Conservation (phyloP, 2,113 vertebrate species). For the Marcusenius ussheri region DNA sequence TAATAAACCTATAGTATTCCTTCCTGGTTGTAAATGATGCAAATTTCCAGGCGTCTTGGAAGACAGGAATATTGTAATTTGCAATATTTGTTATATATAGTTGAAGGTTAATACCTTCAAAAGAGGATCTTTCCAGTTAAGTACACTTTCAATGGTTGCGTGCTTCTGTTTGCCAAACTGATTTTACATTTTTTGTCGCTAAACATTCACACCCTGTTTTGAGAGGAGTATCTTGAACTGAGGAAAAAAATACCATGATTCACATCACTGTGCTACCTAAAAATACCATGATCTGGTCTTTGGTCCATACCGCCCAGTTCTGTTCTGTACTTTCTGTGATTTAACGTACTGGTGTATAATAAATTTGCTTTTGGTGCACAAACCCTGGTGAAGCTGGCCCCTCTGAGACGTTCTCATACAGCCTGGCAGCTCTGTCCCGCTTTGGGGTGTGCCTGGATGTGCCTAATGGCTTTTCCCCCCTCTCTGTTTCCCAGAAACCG, state of each 20-base stretch:
- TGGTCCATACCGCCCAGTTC: neutral
- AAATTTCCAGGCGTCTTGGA: neutral
- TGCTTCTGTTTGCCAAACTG: neutral
- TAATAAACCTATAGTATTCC: neutral
- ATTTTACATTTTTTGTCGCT: neutral
- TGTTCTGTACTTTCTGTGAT: neutral
- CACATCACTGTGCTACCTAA: neutral
- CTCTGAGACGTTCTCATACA: neutral
- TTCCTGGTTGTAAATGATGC: neutral
- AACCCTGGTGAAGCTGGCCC: neutral
- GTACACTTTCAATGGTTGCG: neutral
- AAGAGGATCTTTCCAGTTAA: neutral
- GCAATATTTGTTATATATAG: neutral
- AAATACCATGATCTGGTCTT: neutral
- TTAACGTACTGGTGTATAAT: neutral
- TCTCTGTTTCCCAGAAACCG: conserved; percentile 74
- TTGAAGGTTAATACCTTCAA: neutral
- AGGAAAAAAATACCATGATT: neutral
- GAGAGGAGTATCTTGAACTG: neutral
- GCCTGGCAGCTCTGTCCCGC: neutral
- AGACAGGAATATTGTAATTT: neutral
- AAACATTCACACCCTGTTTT: neutral
- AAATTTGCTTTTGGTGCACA: neutral
- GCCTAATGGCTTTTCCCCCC: neutral
- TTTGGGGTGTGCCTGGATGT: neutral